Base-by-base conservation (phyloP, 2,888 invertebrate species). In the Nezara viridula region DNA sequence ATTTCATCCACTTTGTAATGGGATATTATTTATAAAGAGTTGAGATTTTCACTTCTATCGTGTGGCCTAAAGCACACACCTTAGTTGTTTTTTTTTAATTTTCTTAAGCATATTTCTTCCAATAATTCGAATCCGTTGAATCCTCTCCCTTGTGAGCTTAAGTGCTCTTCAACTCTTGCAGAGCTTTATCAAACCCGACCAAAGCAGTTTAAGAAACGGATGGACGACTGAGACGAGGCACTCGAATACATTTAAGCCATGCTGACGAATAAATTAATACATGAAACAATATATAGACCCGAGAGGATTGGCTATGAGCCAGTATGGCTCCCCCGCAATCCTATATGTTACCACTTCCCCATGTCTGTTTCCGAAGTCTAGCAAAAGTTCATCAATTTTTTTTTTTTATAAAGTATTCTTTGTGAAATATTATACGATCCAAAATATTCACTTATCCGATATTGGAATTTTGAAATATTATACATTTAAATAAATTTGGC, bases 221-320 rank as follows among this genome's bases (percentile, higher is more conserved):
- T 73, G 66, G 66, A 73, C 60, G 60, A 60, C 16, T 60, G 60
- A 60, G 60, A 27, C 66, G 37, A 21, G 32, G 19, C 66, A 32
- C 66, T 73, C 19, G 66, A 73, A 73, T 73, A 37, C 66, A 73
- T 73, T 44, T 37, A 37, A 73, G 21, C 0, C 32, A 37, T 37
- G 7, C 66, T 73, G 66, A 73, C 66, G 37, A 73, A 73, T 73
- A 73, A 73, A 73, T 73, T 73, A 73, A 73, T 73, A 73, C 37
- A 73, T 21, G 66, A 73, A 37, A 27, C 32, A 37, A 73, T 73
- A 37, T 73, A 73, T 73, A 37, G 66, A 32, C 4, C 66, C 19
- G 21, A 32, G 66, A 37, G 32, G 6, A 7, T 37, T 73, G 66
- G 66, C 66, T 73, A 7, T 7, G 32, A 21, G 66, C 66, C 66